Base-by-base conservation (phyloP, 2,888 invertebrate genomes). In the Dendrolimus pini region DNA sequence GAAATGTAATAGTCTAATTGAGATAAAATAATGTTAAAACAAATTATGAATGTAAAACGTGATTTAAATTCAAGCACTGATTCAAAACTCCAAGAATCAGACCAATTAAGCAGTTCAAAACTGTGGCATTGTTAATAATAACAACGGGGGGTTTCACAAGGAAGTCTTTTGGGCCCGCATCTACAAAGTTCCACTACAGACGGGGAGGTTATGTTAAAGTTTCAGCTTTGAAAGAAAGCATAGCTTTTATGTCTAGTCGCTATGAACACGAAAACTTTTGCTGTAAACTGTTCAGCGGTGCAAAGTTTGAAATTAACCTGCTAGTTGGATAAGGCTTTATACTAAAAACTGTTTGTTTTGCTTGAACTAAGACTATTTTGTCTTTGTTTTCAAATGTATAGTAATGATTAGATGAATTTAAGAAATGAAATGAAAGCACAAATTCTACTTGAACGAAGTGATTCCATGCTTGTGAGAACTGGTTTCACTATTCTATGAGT, bases 291-390 rank as follows among this genome's bases (percentile, higher is more conserved):
- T 71, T 69, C 69, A 69, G 66, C 61, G 68, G 68, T 57, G 62
- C 59, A 65, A 72, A 80, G 69, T 77, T 77, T 64, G 61, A 73
- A 80, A 80, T 81, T 78, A 80, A 76, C 79, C 80, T 75, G 74
- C 75, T 74, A 67, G 67, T n/a, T 54, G 47, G 47, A 47, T 47
- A 47, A 47, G 47, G 47, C 47, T 47, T 47, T 47, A 12, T 47
- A 12, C 9, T 47, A 47, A 47, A 47, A 47, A 47, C 47, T 47
- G 47, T 47, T 47, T 47, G 47, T 47, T 30, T 30, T 47, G 47
- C 12, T 47, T 9, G 9, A 12, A 47, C 47, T 12, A 47, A 47
- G 47, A 10, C 12, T 9, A 47, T 47, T 47, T 9, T 47, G 3
- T 47, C 6, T 47, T 47, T 47, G 47, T 47, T 12, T 47, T 30